phyloP scores from a whole-genome alignment of 2,113 vertebrate genomes.

The Platysternon megacephalum region DNA sequence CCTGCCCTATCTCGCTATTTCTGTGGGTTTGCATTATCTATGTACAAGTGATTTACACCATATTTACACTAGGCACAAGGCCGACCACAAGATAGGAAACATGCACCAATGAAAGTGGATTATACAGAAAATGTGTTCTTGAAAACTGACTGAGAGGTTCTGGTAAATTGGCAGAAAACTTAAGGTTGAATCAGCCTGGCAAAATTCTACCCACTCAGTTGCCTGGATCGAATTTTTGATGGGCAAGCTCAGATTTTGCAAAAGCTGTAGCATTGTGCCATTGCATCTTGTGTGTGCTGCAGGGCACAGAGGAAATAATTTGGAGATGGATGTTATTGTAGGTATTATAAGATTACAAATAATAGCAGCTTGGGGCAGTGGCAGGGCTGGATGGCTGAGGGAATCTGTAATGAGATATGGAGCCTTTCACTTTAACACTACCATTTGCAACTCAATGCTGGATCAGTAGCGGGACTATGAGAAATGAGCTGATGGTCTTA shows the following conservation, averaged over 20 bases:
- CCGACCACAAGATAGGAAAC: neutral
- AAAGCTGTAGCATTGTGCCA: neutral
- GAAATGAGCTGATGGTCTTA: neutral
- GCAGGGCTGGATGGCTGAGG: neutral
- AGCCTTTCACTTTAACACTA: constrained; percentile 26
- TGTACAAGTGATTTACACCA: constrained; percentile 3
- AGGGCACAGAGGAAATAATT: constrained; percentile 15
- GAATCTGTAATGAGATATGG: constrained; percentile 25
- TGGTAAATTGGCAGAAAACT: constrained; percentile 9
- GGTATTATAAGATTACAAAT: constrained; percentile 6
- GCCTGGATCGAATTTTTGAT: neutral
- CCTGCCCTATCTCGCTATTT: neutral
- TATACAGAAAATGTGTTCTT: neutral
- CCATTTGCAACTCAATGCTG: neutral
- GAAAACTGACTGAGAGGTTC: neutral
- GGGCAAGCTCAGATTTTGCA: constrained; percentile 23
- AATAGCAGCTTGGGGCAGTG: constrained; percentile 12
- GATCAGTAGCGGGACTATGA: constrained; percentile 6
- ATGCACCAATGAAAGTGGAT: neutral
- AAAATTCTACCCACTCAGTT: constrained; percentile 12
- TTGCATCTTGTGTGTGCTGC: neutral
- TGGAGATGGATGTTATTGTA: neutral
- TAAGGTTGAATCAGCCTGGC: neutral
- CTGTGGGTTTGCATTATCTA: neutral
- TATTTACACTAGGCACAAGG: neutral